A percentile compares a stretch with the other conserved stretches of the same genome.
phyloP scores from a whole-genome alignment of 2,113 vertebrate genomes.

The Bucco capensis region DNA sequence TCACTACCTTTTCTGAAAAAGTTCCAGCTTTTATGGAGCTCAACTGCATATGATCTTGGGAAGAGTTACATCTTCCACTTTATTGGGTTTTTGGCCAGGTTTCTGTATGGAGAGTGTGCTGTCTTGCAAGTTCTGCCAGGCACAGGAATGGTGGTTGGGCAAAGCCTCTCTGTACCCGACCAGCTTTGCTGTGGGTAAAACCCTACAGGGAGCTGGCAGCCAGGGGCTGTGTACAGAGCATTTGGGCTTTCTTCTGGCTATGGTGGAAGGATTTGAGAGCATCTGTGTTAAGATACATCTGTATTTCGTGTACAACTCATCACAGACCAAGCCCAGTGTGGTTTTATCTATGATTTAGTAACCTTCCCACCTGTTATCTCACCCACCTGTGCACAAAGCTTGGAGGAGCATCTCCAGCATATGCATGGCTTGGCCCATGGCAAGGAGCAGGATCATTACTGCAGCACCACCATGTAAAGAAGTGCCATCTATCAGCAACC shows the following conservation, averaged over 20 bases:
- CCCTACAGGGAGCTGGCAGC: not conserved
- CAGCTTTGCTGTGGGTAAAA: not conserved
- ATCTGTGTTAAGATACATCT: not conserved
- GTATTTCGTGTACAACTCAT: accelerated
- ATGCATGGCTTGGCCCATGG: not conserved
- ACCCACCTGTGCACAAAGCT: not conserved
- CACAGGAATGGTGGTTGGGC: not conserved
- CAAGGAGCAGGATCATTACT: not conserved
- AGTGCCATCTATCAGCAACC: not conserved
- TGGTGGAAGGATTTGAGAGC: not conserved
- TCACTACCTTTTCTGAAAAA: not conserved
- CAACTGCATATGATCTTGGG: not conserved
- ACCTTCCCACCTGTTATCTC: not conserved
- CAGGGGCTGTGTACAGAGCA: not conserved
- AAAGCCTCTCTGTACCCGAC: not conserved
- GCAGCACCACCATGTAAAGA: not conserved
- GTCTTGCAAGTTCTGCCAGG: not conserved
- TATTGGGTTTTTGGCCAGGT: not conserved
- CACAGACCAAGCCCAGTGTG: not conserved
- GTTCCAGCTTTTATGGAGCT: not conserved
- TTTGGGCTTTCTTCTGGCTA: not conserved
- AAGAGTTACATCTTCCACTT: not conserved
- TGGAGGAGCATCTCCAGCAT: accelerated
- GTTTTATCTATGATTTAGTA: not conserved
- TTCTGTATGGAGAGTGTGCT: not conserved